Percentiles rank a stretch among this genome's conserved stretches.
Conservation (phyloP, 2,797 vertebrate genomes). For the Cirrhinus molitorella region DNA sequence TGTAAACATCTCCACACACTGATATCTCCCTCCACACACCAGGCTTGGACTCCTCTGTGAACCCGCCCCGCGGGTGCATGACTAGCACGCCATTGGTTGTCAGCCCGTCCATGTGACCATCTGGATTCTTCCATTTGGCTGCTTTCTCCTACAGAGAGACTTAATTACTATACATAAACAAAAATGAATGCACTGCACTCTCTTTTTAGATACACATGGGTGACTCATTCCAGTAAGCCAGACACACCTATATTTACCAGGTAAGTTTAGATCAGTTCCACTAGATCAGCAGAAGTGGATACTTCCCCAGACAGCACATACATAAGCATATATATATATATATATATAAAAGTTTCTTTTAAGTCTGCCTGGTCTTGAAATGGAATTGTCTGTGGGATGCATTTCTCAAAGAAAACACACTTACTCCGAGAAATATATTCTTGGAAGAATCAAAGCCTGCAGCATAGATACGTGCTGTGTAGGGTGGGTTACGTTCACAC, state of each 20-base stretch:
- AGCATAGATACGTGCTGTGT: conserved; percentile 93
- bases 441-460: conserved; percentile 99
- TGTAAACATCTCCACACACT: conserved; percentile 97
- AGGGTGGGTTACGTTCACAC: conserved; percentile 91
- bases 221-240: conserved; percentile 25
- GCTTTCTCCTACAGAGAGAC: conserved; percentile 89
- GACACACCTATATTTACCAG: conserved; percentile 54
- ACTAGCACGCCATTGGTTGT: conserved; percentile 98
- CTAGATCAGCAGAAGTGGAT: conserved; percentile 55
- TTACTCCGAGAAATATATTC: conserved; percentile 99
- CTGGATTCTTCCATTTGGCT: conserved; percentile 98
- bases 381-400: no score
- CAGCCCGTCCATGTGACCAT: conserved; percentile 98
- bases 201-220: conserved; percentile 21
- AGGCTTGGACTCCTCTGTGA: conserved; percentile 95
- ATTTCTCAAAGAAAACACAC: conserved; percentile 25
- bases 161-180: conserved; percentile 38
- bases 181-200: conserved; percentile 7
- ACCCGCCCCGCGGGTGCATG: conserved; percentile 96
- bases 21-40: conserved; percentile 98
- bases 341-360: conserved; percentile 28
- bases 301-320: conserved; percentile 32
- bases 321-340: conserved; percentile 29
- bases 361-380: no score
- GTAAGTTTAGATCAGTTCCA: conserved; percentile 48